Base-by-base conservation (phyloP, 1,140 invertebrate species). In the Ceratitis capitata region DNA sequence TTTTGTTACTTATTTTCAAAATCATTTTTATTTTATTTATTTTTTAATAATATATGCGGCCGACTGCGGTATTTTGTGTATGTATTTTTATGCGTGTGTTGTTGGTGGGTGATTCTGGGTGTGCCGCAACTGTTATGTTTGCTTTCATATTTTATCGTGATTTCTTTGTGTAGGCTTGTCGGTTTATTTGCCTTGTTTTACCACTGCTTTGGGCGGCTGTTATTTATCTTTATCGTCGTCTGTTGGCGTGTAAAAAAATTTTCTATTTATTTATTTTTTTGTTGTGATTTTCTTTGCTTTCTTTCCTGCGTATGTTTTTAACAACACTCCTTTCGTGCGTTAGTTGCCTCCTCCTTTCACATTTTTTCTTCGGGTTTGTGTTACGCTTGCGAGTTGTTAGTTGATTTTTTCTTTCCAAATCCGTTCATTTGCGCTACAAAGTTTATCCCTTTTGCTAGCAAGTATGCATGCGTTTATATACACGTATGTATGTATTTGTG, bases 211-310 rank as follows among this genome's bases (percentile, higher is more conserved):
- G 69, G 69, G 69, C 39, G 69, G 16, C 23, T 78, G n/a, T 78
- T 78, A 78, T 78, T 78, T 47, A 78, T 26, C 45, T 78, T 42
- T 78, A 78, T 78, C 39, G 35, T 78, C 39, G 69, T n/a, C 69
- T 78, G 69, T 78, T 12, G 69, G 69, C 39, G 26, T 78, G 69
- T 45, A 45, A 78, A 78, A 32, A 61, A 16, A 26, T 61, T n/a
- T 61, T 61, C 29, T 6, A 26, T 61, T 61, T 19, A 10, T 45
- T 78, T 78, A 45, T 78, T 19, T 12, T 78, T 64, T 32, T 23
- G 12, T 64, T 26, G 7, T 64, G 58, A 26, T 32, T 78, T 45
- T 78, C 19, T 78, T 78, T 42, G 39, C 39, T 45, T 32, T 10
- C n/a, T 10, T 14, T n/a, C 39, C 9, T n/a, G n/a, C n/a, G n/a